Conservation (phyloP, 2,113 vertebrate genomes). For the Actenoides lindsayi region DNA sequence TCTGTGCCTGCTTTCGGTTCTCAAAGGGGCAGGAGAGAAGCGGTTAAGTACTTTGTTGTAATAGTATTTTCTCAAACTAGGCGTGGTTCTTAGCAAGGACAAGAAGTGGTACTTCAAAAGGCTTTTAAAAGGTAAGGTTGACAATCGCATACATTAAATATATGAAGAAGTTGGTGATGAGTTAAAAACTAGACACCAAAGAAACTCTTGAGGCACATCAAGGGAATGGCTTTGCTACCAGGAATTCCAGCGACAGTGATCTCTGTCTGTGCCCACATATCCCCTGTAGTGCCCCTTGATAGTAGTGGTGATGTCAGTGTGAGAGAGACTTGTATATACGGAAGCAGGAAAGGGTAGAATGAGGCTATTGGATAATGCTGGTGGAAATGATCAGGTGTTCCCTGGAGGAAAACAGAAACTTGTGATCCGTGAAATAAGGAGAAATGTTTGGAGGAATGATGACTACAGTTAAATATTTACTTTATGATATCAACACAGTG, state of each 20-base stretch:
- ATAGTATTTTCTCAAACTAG: not conserved
- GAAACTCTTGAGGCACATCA: fast-evolving
- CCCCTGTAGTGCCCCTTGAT: not conserved
- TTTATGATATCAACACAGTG: not conserved
- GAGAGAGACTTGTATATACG: not conserved
- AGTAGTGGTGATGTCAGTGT: not conserved
- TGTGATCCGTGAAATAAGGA: conserved; percentile 8
- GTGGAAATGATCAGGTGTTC: not conserved
- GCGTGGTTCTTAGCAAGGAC: not conserved
- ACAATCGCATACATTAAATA: not conserved
- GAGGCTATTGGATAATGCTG: not conserved
- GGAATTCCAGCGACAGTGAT: not conserved
- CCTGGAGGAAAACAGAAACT: conserved; percentile 30
- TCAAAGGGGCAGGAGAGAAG: not conserved
- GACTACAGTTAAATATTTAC: conserved; percentile 38
- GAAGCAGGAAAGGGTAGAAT: conserved; percentile 10
- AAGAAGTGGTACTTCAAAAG: not conserved
- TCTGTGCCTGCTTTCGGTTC: not conserved
- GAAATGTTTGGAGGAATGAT: conserved; percentile 6
- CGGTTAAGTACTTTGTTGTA: not conserved
- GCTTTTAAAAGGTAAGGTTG: not conserved
- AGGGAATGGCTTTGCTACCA: not conserved
- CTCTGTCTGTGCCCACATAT: not conserved
- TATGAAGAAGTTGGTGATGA: not conserved
- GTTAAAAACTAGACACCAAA: not conserved